A percentile compares a stretch with the other conserved stretches of the same genome.
Evolutionary conservation across 2,113 vertebrate species (phyloP).

Genomic region (Onychostruthus taczanowskii): DNA sequence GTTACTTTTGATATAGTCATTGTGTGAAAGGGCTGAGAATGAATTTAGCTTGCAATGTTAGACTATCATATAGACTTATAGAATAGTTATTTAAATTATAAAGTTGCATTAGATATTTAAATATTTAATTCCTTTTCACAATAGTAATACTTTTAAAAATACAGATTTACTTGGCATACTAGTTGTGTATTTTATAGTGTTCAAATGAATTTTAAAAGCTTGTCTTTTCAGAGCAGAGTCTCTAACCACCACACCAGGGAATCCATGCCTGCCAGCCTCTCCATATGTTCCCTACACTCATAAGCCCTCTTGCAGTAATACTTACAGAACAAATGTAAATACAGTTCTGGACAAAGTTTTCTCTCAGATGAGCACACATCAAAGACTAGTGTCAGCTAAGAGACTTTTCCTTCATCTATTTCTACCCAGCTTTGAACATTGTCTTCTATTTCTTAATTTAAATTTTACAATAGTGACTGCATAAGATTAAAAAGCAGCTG

Average conservation of each 20-base stretch:
- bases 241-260: slow-evolving; percentile 65
- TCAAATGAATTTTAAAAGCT: slow-evolving; percentile 70
- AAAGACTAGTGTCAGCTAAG: slow-evolving; percentile 59
- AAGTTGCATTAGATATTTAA: slow-evolving; percentile 1
- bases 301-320: slow-evolving; percentile 58
- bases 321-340: slow-evolving; percentile 73
- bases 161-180: slow-evolving; percentile 42
- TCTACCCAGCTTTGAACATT: slow-evolving; percentile 32
- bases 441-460: slow-evolving; percentile 31
- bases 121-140: neutral
- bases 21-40: neutral
- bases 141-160: slow-evolving; percentile 51
- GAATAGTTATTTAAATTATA: neutral
- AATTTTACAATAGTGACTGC: slow-evolving; percentile 13
- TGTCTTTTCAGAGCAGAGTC: slow-evolving; percentile 49
- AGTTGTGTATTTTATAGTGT: slow-evolving; percentile 55
- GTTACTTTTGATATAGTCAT: neutral
- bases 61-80: neutral
- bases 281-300: slow-evolving; percentile 70
- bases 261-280: slow-evolving; percentile 61
- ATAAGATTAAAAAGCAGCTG: slow-evolving; percentile 13
- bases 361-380: slow-evolving; percentile 72
- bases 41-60: neutral
- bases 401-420: slow-evolving; percentile 57
- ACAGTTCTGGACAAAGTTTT: slow-evolving; percentile 64